Evolutionary conservation across 2,113 vertebrate genomes (phyloP).

Genomic region (Charina bottae): DNA sequence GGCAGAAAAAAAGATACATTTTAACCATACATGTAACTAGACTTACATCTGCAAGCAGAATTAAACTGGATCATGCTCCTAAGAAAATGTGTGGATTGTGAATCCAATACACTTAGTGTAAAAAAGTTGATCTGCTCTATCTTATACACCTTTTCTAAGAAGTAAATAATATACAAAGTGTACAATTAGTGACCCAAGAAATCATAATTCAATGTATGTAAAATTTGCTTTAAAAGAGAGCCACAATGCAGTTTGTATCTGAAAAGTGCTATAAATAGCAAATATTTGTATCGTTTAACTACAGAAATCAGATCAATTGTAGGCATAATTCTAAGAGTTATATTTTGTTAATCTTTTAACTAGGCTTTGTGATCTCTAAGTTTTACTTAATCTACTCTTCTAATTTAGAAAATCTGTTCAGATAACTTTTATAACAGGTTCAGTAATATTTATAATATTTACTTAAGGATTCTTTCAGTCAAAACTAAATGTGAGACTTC

Average conservation of each 20-base stretch:
- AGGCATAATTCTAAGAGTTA: background rate
- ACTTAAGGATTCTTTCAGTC: background rate
- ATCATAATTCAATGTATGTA: background rate
- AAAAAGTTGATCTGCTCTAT: background rate
- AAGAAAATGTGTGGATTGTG: background rate
- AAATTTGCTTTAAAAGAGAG: background rate
- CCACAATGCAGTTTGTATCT: background rate
- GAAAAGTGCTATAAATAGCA: background rate
- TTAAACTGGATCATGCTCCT: background rate
- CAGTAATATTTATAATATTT: background rate
- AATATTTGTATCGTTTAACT: background rate
- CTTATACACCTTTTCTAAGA: background rate
- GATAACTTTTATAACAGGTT: background rate
- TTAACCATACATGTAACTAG: background rate
- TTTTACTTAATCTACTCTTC: background rate
- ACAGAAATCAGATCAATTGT: background rate
- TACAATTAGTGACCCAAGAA: background rate
- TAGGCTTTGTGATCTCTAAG: background rate
- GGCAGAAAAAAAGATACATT: background rate
- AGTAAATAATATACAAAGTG: background rate
- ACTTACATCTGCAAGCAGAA: background rate
- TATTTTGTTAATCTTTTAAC: background rate
- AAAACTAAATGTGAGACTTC: background rate
- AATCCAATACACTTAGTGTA: background rate
- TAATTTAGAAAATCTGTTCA: background rate